A percentile compares a stretch with the other conserved stretches of the same genome.
phyloP scores from a whole-genome alignment of 2,113 vertebrate species.

The Chauna torquata region DNA sequence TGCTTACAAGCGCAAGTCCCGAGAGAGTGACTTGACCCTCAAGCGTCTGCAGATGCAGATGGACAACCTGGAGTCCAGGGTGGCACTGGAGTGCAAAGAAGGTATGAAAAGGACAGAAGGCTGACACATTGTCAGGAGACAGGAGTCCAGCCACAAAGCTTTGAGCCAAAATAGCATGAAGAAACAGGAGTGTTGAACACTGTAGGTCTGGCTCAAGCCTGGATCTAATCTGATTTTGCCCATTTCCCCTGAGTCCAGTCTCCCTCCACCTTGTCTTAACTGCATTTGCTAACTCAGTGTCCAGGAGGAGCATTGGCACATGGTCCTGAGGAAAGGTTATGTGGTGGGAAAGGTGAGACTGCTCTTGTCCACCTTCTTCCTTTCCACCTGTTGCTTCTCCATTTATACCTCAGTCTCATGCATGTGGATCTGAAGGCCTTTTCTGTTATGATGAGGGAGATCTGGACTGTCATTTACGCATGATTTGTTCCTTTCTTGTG shows the following conservation, averaged over 20 bases:
- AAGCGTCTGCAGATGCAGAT: conserved; percentile 99
- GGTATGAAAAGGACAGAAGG: conserved; percentile 72
- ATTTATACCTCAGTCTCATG: background rate
- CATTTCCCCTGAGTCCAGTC: background rate
- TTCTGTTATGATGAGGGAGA: background rate
- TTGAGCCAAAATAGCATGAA: background rate
- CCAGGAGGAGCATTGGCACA: rapidly evolving
- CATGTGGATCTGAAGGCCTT: background rate
- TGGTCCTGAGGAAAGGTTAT: background rate
- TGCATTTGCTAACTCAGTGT: background rate
- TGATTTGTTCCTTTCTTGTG: background rate
- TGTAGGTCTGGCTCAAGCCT: background rate
- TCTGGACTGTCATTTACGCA: background rate
- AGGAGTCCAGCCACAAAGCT: background rate
- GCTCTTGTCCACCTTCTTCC: background rate
- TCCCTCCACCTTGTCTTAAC: background rate
- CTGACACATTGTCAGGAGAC: background rate
- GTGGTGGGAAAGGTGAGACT: background rate
- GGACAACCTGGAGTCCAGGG: conserved; percentile 99
- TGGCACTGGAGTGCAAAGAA: conserved; percentile 98
- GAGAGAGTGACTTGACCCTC: conserved; percentile 95
- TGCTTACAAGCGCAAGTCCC: conserved; percentile 96
- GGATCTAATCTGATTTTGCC: background rate
- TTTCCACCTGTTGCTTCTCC: background rate
- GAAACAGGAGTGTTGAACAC: background rate